Percentiles rank a stretch among this genome's conserved stretches.
These are phyloP conservation scores for Uropsilus gracilis DNA, from an alignment of 2,113 vertebrate species.

Conservation along the genomic window DNA sequence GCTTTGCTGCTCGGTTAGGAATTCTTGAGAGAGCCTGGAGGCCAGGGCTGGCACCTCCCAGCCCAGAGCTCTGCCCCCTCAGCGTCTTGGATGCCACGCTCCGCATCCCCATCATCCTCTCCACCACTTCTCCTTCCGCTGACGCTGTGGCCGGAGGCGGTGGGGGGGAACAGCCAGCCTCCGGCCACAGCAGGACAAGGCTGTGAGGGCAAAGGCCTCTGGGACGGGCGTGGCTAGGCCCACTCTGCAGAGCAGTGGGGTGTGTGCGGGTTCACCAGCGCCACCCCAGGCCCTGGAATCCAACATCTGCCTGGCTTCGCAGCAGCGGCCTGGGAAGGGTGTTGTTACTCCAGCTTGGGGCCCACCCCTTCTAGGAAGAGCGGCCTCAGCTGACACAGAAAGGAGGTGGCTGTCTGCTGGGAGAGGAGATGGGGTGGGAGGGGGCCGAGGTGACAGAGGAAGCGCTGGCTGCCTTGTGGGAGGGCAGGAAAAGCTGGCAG, in stretches of 20 bases:
- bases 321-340: neutral
- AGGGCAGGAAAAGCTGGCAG: neutral
- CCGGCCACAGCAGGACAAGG: no score
- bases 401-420: neutral
- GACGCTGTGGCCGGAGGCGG: no score
- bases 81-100: neutral
- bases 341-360: neutral
- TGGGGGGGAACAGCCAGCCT: no score
- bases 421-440: neutral
- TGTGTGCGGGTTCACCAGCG: no score
- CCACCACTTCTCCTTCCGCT: no score
- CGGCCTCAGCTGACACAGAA: neutral
- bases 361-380: neutral
- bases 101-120: no score
- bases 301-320: no score
- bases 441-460: constrained; percentile 15
- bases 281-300: neutral
- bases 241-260: neutral
- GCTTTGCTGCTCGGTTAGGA: neutral
- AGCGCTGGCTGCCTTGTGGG: neutral
- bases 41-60: no score
- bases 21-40: neutral
- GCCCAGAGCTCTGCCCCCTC: neutral
- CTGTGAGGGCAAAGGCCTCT: no score
- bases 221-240: neutral